Conservation (phyloP, 2,797 vertebrate genomes). For the Amblyopsis hoosieri region DNA sequence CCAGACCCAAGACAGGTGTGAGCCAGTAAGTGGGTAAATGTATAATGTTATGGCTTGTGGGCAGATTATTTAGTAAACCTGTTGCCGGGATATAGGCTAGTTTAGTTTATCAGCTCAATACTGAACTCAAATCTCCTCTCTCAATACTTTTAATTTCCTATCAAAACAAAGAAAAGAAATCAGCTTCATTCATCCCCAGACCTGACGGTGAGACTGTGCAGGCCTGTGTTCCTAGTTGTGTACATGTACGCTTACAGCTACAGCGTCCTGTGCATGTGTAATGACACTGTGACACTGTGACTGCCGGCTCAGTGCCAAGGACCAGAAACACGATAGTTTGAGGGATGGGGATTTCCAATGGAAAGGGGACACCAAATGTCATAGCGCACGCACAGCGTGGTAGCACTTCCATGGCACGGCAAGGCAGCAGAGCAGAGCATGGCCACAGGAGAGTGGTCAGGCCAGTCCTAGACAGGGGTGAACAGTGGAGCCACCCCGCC, state of each 20-base stretch:
- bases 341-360: conserved; percentile 34
- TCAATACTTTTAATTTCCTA: neutral
- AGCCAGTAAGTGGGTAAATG: conserved; percentile 65
- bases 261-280: conserved; percentile 9
- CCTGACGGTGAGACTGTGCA: conserved; percentile 6
- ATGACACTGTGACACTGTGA: conserved; percentile 9
- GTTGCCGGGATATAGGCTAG: neutral
- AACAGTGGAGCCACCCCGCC: conserved; percentile 64
- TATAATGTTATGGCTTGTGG: conserved; percentile 54
- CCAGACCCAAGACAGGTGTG: conserved; percentile 38
- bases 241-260: conserved; percentile 28
- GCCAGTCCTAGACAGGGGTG: conserved; percentile 71
- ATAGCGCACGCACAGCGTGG: conserved; percentile 49
- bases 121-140: neutral
- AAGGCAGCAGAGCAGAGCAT: conserved; percentile 47
- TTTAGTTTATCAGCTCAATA: neutral
- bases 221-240: conserved; percentile 25
- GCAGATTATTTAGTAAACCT: neutral
- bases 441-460: conserved; percentile 69
- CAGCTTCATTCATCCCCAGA: conserved; percentile 13
- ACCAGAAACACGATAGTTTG: conserved; percentile 25
- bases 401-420: conserved; percentile 33
- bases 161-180: neutral
- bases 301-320: conserved; percentile 30
- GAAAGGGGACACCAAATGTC: conserved; percentile 59